Percentiles rank a stretch among this genome's conserved stretches.
Conservation (phyloP, 2,113 vertebrate species). For the Antidorcas marsupialis region DNA sequence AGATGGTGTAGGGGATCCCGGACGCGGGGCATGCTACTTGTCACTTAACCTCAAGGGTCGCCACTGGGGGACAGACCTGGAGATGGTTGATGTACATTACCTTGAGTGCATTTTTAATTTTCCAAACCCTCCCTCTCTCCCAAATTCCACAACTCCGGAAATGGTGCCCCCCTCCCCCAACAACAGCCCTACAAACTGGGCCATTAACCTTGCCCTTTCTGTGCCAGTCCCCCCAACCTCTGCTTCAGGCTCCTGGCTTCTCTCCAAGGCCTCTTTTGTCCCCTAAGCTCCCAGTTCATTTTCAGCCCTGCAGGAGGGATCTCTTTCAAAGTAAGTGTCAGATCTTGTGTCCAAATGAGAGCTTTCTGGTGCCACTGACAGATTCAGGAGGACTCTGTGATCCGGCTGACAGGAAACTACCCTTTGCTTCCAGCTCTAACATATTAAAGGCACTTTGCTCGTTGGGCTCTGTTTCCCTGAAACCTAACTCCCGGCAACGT, state of each 20-base stretch:
- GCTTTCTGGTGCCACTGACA: rapidly evolving
- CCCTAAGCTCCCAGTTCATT: rapidly evolving
- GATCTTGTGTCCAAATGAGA: not conserved
- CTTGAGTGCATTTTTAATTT: rapidly evolving
- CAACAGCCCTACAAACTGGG: not conserved
- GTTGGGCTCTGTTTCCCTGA: not conserved
- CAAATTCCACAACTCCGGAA: not conserved
- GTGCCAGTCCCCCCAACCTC: not conserved
- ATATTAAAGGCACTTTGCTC: too few relatives aligned
- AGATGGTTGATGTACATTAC: rapidly evolving
- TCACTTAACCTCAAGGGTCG: not conserved
- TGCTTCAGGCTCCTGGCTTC: not conserved
- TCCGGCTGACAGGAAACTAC: not conserved
- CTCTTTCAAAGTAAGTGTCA: not conserved
- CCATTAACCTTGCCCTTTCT: not conserved
- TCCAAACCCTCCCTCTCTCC: not conserved
- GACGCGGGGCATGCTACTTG: rapidly evolving
- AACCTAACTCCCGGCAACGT: not conserved
- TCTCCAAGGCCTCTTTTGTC: not conserved
- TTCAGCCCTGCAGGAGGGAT: not conserved
- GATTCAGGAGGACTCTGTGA: not conserved
- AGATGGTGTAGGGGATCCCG: not conserved
- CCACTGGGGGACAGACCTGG: rapidly evolving
- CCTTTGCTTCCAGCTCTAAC: not conserved
- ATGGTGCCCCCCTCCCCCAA: too few relatives aligned